A percentile compares a stretch with the other conserved stretches of the same genome.
Evolutionary conservation across 35 echinoderm and acorn worm species (phyloP).

Genomic region (Heliocidaris tuberculata): DNA sequence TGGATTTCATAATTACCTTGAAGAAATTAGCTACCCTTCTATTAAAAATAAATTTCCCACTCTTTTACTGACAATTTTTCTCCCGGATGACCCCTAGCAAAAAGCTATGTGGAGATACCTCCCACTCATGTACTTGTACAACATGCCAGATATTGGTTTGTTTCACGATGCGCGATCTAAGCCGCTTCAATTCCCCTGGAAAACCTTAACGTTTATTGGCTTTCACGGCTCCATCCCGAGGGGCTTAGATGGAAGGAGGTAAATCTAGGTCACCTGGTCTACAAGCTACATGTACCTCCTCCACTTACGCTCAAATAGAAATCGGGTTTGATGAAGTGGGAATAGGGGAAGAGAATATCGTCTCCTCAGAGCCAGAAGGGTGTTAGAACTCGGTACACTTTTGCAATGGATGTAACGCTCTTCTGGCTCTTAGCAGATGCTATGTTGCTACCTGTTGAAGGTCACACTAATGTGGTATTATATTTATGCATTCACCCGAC

Average conservation of each 20-base stretch:
- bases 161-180: not conserved
- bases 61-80: no score
- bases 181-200: not conserved
- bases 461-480: no score
- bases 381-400: not conserved
- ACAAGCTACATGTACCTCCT: not conserved
- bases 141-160: not conserved
- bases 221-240: not conserved
- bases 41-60: no score
- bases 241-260: not conserved
- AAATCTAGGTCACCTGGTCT: not conserved
- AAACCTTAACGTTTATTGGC: not conserved
- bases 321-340: not conserved
- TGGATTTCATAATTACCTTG: no score
- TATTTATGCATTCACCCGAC: not conserved
- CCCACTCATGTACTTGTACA: not conserved
- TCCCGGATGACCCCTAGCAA: no score
- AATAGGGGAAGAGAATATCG: not conserved
- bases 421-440: no score
- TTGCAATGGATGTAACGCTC: no score
- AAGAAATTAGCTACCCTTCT: no score
- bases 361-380: not conserved
- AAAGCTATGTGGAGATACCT: not conserved
- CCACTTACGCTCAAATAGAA: not conserved
- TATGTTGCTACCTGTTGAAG: no score